These are phyloP conservation scores for Ooceraea biroi DNA, from an alignment of 1,140 invertebrate species.

Conservation along the genomic window DNA sequence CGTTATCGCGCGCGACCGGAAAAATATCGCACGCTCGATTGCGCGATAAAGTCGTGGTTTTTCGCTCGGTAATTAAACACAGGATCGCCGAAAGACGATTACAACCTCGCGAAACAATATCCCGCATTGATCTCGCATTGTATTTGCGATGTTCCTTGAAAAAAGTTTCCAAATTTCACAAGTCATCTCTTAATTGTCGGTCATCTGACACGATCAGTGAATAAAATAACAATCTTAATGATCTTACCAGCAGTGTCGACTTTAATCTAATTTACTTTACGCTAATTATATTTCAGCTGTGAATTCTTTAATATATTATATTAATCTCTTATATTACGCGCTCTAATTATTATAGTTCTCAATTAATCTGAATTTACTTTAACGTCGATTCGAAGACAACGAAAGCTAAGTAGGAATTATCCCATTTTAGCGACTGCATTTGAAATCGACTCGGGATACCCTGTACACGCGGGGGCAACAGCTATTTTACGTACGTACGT, in stretches of 20 bases:
- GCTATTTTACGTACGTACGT: slow-evolving; percentile 43
- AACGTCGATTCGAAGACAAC: too few species aligned
- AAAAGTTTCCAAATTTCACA: background rate
- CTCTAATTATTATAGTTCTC: too few species aligned
- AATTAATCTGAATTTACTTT: too few species aligned
- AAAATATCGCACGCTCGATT: slow-evolving; percentile 59
- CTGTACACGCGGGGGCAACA: slow-evolving; percentile 35
- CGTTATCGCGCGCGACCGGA: slow-evolving; percentile 58
- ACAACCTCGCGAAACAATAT: slow-evolving; percentile 32
- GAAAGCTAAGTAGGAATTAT: too few species aligned
- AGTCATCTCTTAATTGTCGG: background rate
- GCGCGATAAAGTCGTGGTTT: slow-evolving; percentile 38
- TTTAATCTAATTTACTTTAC: too few species aligned
- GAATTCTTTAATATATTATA: too few species aligned
- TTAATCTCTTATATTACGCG: too few species aligned
- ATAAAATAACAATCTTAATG: too few species aligned
- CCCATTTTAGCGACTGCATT: background rate
- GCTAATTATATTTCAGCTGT: too few species aligned
- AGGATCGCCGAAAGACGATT: background rate
- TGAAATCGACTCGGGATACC: slow-evolving; percentile 8
- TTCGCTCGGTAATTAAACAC: slow-evolving; percentile 50
- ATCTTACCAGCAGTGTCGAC: too few species aligned
- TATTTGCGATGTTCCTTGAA: background rate
- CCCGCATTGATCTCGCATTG: background rate
- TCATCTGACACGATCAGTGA: too few species aligned